These are phyloP conservation scores for Leucophenga montana DNA, from an alignment of 2,888 invertebrate species.

Conservation along the genomic window DNA sequence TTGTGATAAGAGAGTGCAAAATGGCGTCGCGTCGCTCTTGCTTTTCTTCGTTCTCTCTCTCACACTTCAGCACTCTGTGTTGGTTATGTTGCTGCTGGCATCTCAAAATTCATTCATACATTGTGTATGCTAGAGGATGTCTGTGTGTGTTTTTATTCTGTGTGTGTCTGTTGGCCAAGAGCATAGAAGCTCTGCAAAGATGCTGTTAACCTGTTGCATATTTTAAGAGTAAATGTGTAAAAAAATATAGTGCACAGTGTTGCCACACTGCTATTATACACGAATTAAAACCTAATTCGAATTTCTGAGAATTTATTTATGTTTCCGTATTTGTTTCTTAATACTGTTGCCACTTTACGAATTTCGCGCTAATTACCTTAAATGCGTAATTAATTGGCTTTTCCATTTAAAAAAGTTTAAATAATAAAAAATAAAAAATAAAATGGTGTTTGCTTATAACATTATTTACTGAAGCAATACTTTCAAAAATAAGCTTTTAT, in stretches of 20 bases:
- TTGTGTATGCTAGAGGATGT: slow-evolving; percentile 25
- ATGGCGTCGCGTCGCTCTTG: background rate
- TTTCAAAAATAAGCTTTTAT: no score
- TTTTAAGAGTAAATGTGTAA: slow-evolving; percentile 1
- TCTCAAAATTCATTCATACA: slow-evolving; percentile 53
- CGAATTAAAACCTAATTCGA: background rate
- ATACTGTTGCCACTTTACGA: no score
- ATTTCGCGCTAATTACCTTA: no score
- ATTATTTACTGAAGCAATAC: no score
- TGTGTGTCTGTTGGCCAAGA: slow-evolving; percentile 44
- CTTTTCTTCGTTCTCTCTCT: no score
- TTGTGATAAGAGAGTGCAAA: slow-evolving; percentile 11
- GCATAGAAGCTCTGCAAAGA: slow-evolving; percentile 38
- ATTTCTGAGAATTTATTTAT: background rate
- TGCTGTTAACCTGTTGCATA: slow-evolving; percentile 55
- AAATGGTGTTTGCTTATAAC: no score
- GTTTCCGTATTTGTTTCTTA: no score
- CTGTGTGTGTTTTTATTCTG: no score
- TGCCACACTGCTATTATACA: slow-evolving; percentile 8
- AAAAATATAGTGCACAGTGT: background rate
- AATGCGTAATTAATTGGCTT: no score
- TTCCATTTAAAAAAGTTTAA: no score
- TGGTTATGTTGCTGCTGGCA: background rate
- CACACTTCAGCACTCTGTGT: no score
- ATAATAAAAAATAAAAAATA: no score